Evolutionary conservation across 2,888 invertebrate genomes (phyloP).

Genomic region (Microctonus aethiopoides): DNA sequence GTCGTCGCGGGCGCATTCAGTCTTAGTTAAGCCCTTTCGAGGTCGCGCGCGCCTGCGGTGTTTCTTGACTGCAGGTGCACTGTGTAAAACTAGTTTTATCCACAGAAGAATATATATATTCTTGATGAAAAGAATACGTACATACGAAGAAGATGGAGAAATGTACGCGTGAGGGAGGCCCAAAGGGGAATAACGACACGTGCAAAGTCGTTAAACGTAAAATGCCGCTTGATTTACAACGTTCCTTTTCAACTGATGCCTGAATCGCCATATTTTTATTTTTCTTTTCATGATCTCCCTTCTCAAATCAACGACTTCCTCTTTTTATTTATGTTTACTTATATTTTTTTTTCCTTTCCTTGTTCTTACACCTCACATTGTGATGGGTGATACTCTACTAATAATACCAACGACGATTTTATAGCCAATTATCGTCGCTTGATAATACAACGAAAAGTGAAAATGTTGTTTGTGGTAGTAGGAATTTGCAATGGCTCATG

Average conservation of each 20-base stretch:
- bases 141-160: slow-evolving; percentile 10
- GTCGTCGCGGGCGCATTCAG: slow-evolving; percentile 9
- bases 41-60: slow-evolving; percentile 51
- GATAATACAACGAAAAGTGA: slow-evolving; percentile 39
- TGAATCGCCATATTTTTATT: slow-evolving; percentile 22
- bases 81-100: slow-evolving; percentile 46
- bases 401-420: slow-evolving; percentile 31
- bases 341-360: not conserved
- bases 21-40: slow-evolving; percentile 41
- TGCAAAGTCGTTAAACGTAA: slow-evolving; percentile 32
- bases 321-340: slow-evolving; percentile 4
- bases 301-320: not conserved
- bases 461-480: slow-evolving; percentile 33
- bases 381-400: slow-evolving; percentile 4
- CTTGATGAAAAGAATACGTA: slow-evolving; percentile 5
- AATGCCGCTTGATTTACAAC: slow-evolving; percentile 35
- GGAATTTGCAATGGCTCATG: slow-evolving; percentile 1
- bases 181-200: slow-evolving; percentile 14
- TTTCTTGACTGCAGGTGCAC: slow-evolving; percentile 43
- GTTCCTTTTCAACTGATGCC: slow-evolving; percentile 27
- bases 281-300: not conserved
- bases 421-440: slow-evolving; percentile 39
- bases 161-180: slow-evolving; percentile 3
- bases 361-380: slow-evolving; percentile 25
- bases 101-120: not conserved